These are phyloP conservation scores for Tipula unca DNA, from an alignment of 2,888 invertebrate species.

Conservation along the genomic window DNA sequence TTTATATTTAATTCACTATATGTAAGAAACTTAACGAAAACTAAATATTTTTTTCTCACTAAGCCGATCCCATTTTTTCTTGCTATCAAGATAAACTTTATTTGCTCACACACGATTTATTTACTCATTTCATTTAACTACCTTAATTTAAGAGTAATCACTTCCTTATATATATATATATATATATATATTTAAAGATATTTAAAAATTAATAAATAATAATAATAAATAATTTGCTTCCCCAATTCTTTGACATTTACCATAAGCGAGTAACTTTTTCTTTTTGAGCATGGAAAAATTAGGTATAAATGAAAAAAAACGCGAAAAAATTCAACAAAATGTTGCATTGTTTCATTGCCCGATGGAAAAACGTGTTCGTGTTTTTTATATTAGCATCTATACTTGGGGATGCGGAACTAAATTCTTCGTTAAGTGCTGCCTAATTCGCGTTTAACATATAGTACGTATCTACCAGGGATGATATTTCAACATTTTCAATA, in stretches of 20 bases:
- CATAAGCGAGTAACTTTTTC: neutral
- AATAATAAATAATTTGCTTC: neutral
- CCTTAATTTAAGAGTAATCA: neutral
- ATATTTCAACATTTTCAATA: too few relatives aligned
- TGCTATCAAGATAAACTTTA: neutral
- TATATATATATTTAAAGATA: neutral
- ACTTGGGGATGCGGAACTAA: neutral
- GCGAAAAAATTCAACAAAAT: neutral
- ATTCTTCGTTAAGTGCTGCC: neutral
- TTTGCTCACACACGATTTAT: neutral
- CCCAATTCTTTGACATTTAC: neutral
- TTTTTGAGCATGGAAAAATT: neutral
- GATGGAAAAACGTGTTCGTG: neutral
- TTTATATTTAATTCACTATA: neutral
- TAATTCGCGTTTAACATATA: neutral
- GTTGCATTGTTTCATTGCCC: neutral
- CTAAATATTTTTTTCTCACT: neutral
- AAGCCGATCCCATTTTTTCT: constrained; percentile 9
- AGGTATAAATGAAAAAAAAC: neutral
- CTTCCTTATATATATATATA: neutral
- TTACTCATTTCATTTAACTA: neutral
- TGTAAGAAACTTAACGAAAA: neutral
- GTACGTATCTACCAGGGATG: neutral
- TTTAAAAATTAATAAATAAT: neutral
- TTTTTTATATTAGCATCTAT: neutral